Evolutionary conservation across 2,113 vertebrate species (phyloP).

Genomic region (Rattus rattus): DNA sequence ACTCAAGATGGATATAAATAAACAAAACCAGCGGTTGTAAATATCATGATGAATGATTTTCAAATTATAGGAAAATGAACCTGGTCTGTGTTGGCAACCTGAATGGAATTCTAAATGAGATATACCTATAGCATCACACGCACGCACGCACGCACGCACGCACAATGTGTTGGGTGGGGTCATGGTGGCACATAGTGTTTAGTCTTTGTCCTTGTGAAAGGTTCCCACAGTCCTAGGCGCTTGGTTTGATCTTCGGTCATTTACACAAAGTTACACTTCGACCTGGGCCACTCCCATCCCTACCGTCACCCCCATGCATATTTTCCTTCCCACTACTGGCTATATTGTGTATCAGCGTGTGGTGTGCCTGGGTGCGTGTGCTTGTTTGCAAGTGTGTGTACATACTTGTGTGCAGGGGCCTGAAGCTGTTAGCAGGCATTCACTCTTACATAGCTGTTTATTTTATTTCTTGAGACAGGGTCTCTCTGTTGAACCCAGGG

Average conservation of each 20-base stretch:
- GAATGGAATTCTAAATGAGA: background rate
- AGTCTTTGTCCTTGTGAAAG: background rate
- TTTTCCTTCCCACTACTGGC: background rate
- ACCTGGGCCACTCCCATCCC: background rate
- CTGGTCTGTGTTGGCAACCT: background rate
- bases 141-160: background rate
- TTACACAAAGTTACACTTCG: background rate
- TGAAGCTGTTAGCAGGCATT: too few species aligned
- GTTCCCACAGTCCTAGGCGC: background rate
- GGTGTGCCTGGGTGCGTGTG: background rate
- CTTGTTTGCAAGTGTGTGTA: background rate
- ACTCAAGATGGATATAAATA: background rate
- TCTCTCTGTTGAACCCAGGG: background rate
- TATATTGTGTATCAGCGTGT: background rate
- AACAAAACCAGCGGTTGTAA: background rate
- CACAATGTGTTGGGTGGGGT: background rate
- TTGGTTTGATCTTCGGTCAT: background rate
- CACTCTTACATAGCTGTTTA: background rate
- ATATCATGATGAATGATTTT: background rate
- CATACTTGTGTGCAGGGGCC: too few species aligned
- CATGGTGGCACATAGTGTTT: too few species aligned
- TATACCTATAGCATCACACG: too few species aligned
- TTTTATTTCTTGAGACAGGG: background rate
- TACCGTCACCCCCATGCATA: too few species aligned
- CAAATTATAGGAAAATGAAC: background rate